Evolutionary conservation across 1,140 invertebrate genomes (phyloP), one percentile per base, ranked within the genome.

Genomic region (Drosophila mojavensis): DNA sequence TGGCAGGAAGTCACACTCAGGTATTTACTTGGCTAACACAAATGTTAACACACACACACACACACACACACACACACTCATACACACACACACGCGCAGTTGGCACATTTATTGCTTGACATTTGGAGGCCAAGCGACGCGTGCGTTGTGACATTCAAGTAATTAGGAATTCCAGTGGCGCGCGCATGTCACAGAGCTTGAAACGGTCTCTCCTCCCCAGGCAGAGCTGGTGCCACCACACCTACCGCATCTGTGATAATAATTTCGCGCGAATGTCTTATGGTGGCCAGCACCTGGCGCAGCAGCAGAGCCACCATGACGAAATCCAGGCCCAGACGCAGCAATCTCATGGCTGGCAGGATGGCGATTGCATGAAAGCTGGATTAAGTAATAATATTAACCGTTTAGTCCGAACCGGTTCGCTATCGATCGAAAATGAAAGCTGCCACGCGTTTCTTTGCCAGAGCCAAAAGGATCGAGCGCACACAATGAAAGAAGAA

Each of bases 191-290:
- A 13, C 33, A 55, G 3, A 47, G 26, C 26, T 47, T 45, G 56
- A 39, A 24, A 6, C 24, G 9, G n/a, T 15, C 26, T 9, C 39
- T 5, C 55, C 39, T 11, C 36, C 36, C 36, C 36, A 11, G 36
- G 10, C 3, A 39, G 36, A n/a, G 26, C 9, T 7, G 24, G 3
- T n/a, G 0, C 26, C 50, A 33, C 45, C 26, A 17, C 65, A 88
- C 90, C 64, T 91, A 91, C 90, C 90, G 90, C 90, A 85, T 91
- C 90, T 56, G 90, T 91, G 71, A 91, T 91, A 55, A 91, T 91
- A 62, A 91, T 91, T 74, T 91, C 90, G 63, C 90, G 90, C 55
- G 90, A 69, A 33, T 86, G 84, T 33, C 83, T 83, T 62, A 83
- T 50, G 24, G 83, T 88, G 63, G 73, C 77, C 58, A 61, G 47